These are phyloP conservation scores for Carcinoscorpius rotundicauda DNA, from an alignment of 1,140 invertebrate genomes.

Conservation along the genomic window DNA sequence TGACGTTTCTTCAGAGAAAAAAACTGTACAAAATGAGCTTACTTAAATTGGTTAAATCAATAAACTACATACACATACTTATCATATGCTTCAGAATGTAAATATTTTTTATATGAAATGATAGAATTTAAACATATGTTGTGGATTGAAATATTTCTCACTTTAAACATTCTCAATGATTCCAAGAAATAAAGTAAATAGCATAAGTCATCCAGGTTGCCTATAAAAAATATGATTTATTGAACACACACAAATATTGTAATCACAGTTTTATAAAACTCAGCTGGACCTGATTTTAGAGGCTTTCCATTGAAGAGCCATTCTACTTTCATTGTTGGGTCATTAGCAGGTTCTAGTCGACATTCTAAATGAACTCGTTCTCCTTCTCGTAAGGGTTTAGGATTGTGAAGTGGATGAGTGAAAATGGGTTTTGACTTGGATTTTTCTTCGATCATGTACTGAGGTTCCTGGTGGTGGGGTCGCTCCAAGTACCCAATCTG, in stretches of 20 bases:
- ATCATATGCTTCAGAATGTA: too few species aligned
- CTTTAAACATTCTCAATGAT: too few species aligned
- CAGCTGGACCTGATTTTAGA: constrained; percentile 37
- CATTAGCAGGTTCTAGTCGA: constrained; percentile 71
- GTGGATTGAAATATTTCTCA: too few species aligned
- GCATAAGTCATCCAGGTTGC: too few species aligned
- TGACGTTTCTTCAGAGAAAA: too few species aligned
- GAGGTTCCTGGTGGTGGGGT: constrained; percentile 68
- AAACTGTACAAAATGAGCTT: too few species aligned
- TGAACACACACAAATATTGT: constrained; percentile 50
- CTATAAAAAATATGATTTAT: constrained; percentile 37
- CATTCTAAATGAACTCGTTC: constrained; percentile 61
- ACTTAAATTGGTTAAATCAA: too few species aligned
- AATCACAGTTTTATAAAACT: constrained; percentile 48
- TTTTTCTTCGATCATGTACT: constrained; percentile 81
- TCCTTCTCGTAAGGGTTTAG: constrained; percentile 67
- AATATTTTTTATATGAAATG: too few species aligned
- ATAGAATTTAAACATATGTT: too few species aligned
- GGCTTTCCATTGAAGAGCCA: constrained; percentile 50
- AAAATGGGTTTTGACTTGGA: constrained; percentile 87
- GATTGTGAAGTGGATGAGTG: constrained; percentile 57
- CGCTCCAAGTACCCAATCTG: constrained; percentile 78
- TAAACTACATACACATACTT: too few species aligned
- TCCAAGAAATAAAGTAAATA: too few species aligned
- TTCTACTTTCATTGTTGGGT: constrained; percentile 76